Conservation (phyloP, 2,797 vertebrate genomes). For the Podarcis siculus region DNA sequence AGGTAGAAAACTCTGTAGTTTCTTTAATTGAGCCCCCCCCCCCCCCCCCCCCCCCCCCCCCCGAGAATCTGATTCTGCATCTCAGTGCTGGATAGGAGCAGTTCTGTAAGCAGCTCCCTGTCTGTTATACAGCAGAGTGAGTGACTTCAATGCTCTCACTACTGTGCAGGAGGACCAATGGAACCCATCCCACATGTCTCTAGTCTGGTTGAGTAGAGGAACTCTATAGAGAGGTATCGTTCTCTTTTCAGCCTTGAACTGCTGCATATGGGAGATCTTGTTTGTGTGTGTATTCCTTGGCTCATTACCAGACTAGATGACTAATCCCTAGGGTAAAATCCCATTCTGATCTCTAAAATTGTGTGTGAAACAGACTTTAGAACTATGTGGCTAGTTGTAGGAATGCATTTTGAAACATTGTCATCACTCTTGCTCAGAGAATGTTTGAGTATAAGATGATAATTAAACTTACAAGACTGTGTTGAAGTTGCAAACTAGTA, state of each 20-base stretch:
- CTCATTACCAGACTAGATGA: not conserved
- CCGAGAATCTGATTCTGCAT: not conserved
- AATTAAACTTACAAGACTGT: not conserved
- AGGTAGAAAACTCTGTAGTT: not conserved
- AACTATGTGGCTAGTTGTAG: not conserved
- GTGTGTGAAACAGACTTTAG: not conserved
- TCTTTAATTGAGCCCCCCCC: not conserved
- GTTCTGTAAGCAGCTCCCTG: not conserved
- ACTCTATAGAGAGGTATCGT: not conserved
- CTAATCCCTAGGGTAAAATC: not conserved
- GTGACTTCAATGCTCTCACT: not conserved
- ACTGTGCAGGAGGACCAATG: not conserved
- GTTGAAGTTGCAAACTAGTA: not conserved
- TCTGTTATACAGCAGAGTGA: not conserved
- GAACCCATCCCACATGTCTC: not conserved
- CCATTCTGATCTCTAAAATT: not conserved
- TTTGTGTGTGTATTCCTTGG: not conserved
- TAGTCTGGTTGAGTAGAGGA: not conserved
- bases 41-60: too few relatives aligned
- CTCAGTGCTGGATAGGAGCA: not conserved
- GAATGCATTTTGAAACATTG: not conserved
- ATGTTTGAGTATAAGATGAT: not conserved
- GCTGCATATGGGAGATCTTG: not conserved
- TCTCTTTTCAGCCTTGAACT: not conserved
- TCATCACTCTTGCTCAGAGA: not conserved